Percentiles rank a stretch among this genome's conserved stretches.
Conservation (phyloP, 2,888 invertebrate genomes). For the Parapristionchus giblindavisi region DNA sequence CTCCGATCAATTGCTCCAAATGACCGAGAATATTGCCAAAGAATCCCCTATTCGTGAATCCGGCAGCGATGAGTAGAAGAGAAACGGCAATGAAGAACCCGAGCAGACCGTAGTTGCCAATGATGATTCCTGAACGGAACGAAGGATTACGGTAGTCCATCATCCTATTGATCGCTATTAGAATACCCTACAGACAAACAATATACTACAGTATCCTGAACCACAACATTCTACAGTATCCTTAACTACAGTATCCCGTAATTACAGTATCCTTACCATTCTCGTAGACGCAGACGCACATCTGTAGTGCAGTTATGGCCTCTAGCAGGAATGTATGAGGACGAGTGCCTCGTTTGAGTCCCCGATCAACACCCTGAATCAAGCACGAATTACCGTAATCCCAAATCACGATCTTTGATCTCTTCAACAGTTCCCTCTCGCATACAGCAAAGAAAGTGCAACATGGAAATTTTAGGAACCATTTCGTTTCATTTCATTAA, state of each 20-base stretch:
- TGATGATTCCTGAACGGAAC: constrained; percentile 20
- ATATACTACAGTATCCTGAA: not conserved
- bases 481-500: too few relatives aligned
- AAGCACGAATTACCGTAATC: not conserved
- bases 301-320: constrained; percentile 59
- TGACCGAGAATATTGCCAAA: constrained; percentile 24
- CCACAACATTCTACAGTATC: not conserved
- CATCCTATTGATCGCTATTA: not conserved
- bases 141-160: not conserved
- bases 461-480: too few relatives aligned
- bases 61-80: constrained; percentile 30
- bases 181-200: not conserved
- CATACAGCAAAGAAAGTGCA: too few relatives aligned
- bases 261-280: constrained; percentile 52
- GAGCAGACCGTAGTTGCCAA: constrained; percentile 31
- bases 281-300: constrained; percentile 69
- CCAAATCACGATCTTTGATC: too few relatives aligned
- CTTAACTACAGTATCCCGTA: too few relatives aligned
- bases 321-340: constrained; percentile 48
- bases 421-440: too few relatives aligned
- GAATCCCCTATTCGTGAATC: constrained; percentile 30
- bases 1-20: constrained; percentile 15
- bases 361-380: constrained; percentile 25
- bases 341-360: constrained; percentile 13
- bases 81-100: constrained; percentile 36